Evolutionary conservation across 2,797 vertebrate genomes (phyloP), one percentile per base, ranked within the genome.

Genomic region (Garrulus glandarius): DNA sequence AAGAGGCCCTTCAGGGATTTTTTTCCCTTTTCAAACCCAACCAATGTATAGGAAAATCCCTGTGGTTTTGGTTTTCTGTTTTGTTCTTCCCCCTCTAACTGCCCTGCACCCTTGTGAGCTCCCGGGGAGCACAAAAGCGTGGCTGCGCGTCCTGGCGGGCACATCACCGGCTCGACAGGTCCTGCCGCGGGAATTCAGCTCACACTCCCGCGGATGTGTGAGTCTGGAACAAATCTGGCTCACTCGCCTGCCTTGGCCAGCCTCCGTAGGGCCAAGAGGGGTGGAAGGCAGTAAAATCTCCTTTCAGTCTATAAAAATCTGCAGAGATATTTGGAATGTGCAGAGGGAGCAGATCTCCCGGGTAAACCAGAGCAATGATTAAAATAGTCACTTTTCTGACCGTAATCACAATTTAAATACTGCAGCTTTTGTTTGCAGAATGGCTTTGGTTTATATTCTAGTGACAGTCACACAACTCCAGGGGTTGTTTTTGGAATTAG

Each of bases 271-370:
- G 77, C 93, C 87, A 37, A 82, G 80, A 90, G 92, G 61, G 77
- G 80, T 95, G 95, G 94, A 96, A 95, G 83, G 96, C 93, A 94
- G 95, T 96, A 96, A 96, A 96, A 96, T 95, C 94, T 95, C 92
- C 83, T 87, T 97, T 96, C 96, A 95, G 95, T 88, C 96, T 94
- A 97, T 97, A 97, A 97, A 97, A 96, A 92, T 74, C 95, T 96
- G 92, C 94, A 97, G 96, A 96, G 96, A 96, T 96, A 96, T 93
- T 96, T 95, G 96, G 92, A 96, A 95, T 90, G 94, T 95, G 93
- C 91, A 82, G 94, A 95, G 94, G 95, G 96, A 96, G 94, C 96
- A 93, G 85, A 87, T 96, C 95, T 95, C 96, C 85, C 0, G 80
- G 92, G 94, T 64, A 95, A 96, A 96, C 41, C 32, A 19, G 89